phyloP scores from a whole-genome alignment of 2,797 vertebrate genomes.

The Chloroceryle amazona region DNA sequence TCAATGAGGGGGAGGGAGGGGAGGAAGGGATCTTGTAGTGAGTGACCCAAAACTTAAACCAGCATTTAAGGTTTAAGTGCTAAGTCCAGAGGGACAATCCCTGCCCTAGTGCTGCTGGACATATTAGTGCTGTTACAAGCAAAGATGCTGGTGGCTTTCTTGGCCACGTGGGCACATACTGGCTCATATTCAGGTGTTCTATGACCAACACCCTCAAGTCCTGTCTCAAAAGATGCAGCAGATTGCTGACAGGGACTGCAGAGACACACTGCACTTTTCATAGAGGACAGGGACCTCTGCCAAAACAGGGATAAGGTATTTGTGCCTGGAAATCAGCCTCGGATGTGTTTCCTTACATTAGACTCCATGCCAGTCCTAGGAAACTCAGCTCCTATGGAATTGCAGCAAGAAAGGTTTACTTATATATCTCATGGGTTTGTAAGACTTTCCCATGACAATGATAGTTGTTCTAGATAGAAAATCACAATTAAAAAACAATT shows the following conservation, averaged over 20 bases:
- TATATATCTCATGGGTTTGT: neutral
- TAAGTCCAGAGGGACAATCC: neutral
- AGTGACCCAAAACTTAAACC: neutral
- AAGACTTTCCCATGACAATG: neutral
- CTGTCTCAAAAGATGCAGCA: neutral
- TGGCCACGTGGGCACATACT: neutral
- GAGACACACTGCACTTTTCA: neutral
- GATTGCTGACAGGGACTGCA: neutral
- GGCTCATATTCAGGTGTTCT: neutral
- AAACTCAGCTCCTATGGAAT: neutral
- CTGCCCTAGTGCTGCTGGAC: neutral
- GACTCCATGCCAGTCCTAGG: rapidly evolving
- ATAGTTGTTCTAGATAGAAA: neutral
- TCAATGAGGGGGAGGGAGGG: neutral
- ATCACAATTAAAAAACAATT: neutral
- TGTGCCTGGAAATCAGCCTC: neutral
- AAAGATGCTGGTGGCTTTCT: neutral
- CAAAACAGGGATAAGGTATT: neutral
- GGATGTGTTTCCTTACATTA: neutral
- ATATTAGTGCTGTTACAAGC: neutral
- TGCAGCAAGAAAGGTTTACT: neutral
- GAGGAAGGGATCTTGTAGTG: neutral
- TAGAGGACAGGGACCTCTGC: neutral
- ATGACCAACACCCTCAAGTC: neutral
- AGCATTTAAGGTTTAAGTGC: neutral